Evolutionary conservation across 2,888 invertebrate species (phyloP).

Genomic region (Mesochorus sp.): DNA sequence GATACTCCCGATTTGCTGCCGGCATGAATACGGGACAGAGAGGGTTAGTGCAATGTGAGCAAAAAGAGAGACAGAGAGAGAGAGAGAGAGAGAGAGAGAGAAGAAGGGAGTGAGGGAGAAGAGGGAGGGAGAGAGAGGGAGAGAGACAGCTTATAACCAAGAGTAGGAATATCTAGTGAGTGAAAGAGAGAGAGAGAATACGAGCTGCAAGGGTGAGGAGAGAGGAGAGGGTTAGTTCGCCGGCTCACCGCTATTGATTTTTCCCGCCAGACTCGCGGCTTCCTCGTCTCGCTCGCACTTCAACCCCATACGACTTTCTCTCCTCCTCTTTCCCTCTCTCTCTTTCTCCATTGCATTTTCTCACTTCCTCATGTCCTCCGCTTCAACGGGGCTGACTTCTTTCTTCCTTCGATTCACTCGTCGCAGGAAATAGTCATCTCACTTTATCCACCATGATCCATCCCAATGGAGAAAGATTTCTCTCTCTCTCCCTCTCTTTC

Average conservation of each 20-base stretch:
- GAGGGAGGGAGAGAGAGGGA: not conserved
- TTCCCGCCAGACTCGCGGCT: constrained; percentile 81
- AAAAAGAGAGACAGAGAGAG: constrained; percentile 47
- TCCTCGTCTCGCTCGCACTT: constrained; percentile 74
- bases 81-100: constrained; percentile 26
- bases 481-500: not conserved
- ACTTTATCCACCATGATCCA: constrained; percentile 46
- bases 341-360: constrained; percentile 42
- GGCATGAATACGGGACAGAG: constrained; percentile 57
- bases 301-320: constrained; percentile 62
- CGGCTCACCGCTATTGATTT: constrained; percentile 82
- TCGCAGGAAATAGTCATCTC: constrained; percentile 62
- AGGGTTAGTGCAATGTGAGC: constrained; percentile 49
- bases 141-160: constrained; percentile 9
- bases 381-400: not conserved
- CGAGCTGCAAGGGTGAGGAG: constrained; percentile 50
- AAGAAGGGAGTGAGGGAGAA: constrained; percentile 39
- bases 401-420: constrained; percentile 54
- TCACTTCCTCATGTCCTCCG: constrained; percentile 19
- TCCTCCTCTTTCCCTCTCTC: constrained; percentile 55
- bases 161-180: constrained; percentile 58
- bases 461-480: constrained; percentile 11
- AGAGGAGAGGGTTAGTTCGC: constrained; percentile 78
- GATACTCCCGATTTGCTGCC: constrained; percentile 32
- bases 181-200: constrained; percentile 57